A percentile compares a stretch with the other conserved stretches of the same genome.
Evolutionary conservation across 2,113 vertebrate genomes (phyloP).

Genomic region (Echinops telfairi): DNA sequence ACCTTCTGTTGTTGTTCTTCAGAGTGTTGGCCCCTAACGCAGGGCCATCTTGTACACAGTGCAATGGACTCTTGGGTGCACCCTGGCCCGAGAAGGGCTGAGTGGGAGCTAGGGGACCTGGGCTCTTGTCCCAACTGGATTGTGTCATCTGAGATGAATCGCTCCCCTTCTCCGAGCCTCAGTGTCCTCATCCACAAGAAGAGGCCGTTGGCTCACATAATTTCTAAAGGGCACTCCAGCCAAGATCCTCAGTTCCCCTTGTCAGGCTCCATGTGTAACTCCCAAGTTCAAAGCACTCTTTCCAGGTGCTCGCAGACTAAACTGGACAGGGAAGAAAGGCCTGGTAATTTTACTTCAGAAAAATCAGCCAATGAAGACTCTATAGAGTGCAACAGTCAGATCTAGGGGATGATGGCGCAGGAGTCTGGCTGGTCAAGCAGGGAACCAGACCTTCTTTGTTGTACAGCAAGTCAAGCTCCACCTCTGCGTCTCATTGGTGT

Average conservation of each 20-base stretch:
- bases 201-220: background rate
- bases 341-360: background rate
- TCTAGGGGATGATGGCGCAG: background rate
- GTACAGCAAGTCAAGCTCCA: background rate
- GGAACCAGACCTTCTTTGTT: slow-evolving; percentile 3
- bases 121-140: background rate
- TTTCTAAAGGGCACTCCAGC: background rate
- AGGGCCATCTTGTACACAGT: background rate
- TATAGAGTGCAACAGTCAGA: background rate
- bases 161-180: background rate
- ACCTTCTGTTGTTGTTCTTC: background rate
- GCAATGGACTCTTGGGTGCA: background rate
- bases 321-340: background rate
- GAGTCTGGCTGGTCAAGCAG: background rate
- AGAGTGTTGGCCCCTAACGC: background rate
- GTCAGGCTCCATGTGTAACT: background rate
- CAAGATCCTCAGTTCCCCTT: background rate
- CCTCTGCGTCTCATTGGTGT: background rate
- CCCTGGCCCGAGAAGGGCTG: background rate
- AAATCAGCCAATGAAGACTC: background rate
- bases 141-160: background rate
- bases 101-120: background rate
- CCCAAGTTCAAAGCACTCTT: background rate
- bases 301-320: background rate
- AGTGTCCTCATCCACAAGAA: background rate